phyloP scores from a whole-genome alignment of 2,113 vertebrate genomes.

The Climacteris rufus region DNA sequence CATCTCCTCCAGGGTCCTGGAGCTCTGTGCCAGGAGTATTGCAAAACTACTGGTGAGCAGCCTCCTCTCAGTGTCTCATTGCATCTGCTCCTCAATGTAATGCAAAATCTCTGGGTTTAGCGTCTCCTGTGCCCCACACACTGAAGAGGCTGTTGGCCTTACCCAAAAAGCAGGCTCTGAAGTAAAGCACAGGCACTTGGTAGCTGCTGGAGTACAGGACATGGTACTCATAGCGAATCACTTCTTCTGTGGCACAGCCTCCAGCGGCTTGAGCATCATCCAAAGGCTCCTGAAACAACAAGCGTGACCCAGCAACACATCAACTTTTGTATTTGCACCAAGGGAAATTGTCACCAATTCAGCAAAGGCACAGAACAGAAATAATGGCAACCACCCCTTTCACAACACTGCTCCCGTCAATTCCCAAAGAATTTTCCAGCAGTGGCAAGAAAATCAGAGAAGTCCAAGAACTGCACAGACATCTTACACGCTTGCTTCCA shows the following conservation, averaged over 20 bases:
- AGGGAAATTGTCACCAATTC: not conserved
- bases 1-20: conserved; percentile 55
- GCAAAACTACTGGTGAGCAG: conserved; percentile 61
- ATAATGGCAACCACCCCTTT: not conserved
- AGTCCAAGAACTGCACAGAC: not conserved
- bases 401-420: not conserved
- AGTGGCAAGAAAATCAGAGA: conserved; percentile 18
- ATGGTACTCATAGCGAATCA: conserved; percentile 89
- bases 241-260: not conserved
- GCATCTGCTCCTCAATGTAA: not conserved
- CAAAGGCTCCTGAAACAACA: conserved; percentile 59
- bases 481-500: not conserved
- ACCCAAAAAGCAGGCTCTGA: conserved; percentile 88
- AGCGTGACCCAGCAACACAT: not conserved
- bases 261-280: conserved; percentile 53
- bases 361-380: not conserved
- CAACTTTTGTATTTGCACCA: not conserved
- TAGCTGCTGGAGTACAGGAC: conserved; percentile 90
- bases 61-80: conserved; percentile 34
- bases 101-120: not conserved
- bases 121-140: not conserved
- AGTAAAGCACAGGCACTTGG: conserved; percentile 87
- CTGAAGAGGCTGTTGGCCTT: not conserved
- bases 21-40: conserved; percentile 11
- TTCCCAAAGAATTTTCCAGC: not conserved